Percentiles rank a stretch among this genome's conserved stretches.
These are phyloP conservation scores for Enteromius trimaculatus DNA, from an alignment of 2,797 vertebrate species.

Conservation along the genomic window DNA sequence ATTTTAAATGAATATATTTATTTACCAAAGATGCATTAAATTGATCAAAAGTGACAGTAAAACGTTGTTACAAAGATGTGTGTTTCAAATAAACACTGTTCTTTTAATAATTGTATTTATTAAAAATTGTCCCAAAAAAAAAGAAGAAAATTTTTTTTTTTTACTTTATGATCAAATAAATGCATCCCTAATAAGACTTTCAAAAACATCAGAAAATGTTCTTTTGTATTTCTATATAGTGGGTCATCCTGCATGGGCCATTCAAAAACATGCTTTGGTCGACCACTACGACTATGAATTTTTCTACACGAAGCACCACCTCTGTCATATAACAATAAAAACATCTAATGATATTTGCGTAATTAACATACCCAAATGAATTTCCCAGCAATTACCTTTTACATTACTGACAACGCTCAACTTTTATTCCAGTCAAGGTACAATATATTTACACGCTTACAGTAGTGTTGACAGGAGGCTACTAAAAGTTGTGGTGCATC, in stretches of 20 bases:
- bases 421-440: slow-evolving; percentile 9
- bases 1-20: neutral
- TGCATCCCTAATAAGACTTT: neutral
- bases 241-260: neutral
- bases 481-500: slow-evolving; percentile 61
- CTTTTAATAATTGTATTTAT: neutral
- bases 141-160: no score
- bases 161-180: neutral
- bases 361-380: neutral
- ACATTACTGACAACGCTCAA: neutral
- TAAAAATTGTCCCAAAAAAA: neutral
- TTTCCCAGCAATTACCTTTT: slow-evolving; percentile 15
- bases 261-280: neutral
- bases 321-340: neutral
- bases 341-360: neutral
- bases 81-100: neutral
- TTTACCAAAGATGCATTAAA: neutral
- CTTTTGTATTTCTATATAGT: neutral
- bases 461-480: slow-evolving; percentile 51
- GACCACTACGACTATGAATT: neutral
- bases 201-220: slow-evolving; percentile 1
- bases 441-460: slow-evolving; percentile 31
- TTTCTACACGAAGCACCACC: neutral
- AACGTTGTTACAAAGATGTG: no score
- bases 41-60: neutral